Evolutionary conservation across 2,113 vertebrate genomes (phyloP), one percentile per base, ranked within the genome.

Genomic region (Acinonyx jubatus): DNA sequence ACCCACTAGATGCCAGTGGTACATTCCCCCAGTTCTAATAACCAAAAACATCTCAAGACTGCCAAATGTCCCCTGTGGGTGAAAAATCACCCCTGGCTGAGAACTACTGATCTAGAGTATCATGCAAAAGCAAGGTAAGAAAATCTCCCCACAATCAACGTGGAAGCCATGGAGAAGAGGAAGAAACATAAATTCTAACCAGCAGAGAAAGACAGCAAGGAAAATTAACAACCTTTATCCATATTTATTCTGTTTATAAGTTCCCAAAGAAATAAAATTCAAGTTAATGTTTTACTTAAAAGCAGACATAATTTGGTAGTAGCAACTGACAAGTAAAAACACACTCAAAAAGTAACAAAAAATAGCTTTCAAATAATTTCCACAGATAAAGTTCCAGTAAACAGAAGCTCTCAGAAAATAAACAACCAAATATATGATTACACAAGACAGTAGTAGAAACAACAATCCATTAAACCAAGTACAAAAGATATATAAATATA

Each of bases 221-320:
- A 84, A 91, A 89, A 83, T 63, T 61, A 61, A 41, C 25, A 68
- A 31, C 52, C 10, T 86, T 80, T 63, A 68, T 13, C 61, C 16
- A 12, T 38, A 63, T 38, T 80, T 10, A 84, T 85, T 91, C 21
- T 73, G 6, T 87, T 95, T 82, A 63, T 23, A 91, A 95, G 38
- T 16, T 74, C 25, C 74, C 61, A 96, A 79, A 91, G 33, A 97
- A 95, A 81, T 74, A 88, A 76, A 96, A n/a, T 16, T 48, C 21
- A 69, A 65, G 21, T 63, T 81, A 80, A 21, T 92, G 87, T 83
- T 94, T 84, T 73, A 29, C 66, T 81, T 92, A 69, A 93, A 79
- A 74, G 48, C 4, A 50, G 7, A 66, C 4, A 15, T 87, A 68
- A 36, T 61, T 76, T 48, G 45, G 45, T 52, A 61, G n/a, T 52